These are phyloP conservation scores for Pygoscelis antarcticus DNA, from an alignment of 2,113 vertebrate species.

Conservation along the genomic window DNA sequence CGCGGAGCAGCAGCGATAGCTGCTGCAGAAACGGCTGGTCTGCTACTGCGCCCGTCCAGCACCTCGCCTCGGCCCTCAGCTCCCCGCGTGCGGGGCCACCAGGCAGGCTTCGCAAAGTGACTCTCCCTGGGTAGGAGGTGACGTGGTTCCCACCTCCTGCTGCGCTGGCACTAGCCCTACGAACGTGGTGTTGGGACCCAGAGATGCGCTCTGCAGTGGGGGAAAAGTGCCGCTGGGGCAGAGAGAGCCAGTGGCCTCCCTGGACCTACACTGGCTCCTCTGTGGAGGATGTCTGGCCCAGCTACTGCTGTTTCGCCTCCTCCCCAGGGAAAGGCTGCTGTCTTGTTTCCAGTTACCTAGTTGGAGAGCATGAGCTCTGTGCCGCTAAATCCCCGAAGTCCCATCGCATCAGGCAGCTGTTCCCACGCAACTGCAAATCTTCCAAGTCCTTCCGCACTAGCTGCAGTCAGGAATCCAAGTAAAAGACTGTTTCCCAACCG, in stretches of 20 bases:
- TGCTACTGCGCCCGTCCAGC: fast-evolving
- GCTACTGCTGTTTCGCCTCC: fast-evolving
- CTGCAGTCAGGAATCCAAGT: neutral
- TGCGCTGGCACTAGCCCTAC: neutral
- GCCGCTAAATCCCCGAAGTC: neutral
- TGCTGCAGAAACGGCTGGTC: neutral
- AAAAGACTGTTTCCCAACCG: neutral
- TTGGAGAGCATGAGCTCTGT: neutral
- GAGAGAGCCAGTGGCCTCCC: neutral
- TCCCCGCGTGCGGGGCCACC: fast-evolving
- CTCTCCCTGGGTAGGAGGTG: neutral
- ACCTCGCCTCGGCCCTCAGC: neutral
- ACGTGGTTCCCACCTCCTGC: neutral
- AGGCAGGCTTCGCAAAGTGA: neutral
- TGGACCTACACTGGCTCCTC: neutral
- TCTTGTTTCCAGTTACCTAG: neutral
- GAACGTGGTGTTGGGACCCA: neutral
- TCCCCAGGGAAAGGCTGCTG: neutral
- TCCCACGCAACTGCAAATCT: neutral
- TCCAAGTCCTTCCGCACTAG: neutral
- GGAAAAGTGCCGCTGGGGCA: neutral
- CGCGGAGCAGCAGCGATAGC: fast-evolving
- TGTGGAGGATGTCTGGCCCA: fast-evolving
- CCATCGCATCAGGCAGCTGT: neutral
- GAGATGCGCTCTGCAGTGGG: neutral